These are phyloP conservation scores for Chrysochloris asiatica DNA, from an alignment of 2,113 vertebrate species.

Conservation along the genomic window DNA sequence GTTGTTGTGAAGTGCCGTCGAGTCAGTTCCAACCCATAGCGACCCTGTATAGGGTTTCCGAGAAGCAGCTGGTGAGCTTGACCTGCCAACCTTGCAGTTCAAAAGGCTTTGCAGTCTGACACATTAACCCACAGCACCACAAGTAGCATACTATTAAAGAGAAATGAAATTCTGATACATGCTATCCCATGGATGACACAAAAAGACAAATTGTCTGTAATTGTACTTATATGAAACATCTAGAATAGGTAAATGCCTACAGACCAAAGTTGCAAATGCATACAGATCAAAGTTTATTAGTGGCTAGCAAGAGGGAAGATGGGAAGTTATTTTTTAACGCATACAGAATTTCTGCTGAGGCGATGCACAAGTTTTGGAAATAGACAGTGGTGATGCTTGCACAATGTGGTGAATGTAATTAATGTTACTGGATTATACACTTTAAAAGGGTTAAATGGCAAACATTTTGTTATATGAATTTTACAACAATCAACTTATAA, in stretches of 20 bases:
- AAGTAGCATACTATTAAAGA: background rate
- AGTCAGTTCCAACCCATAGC: too few species aligned
- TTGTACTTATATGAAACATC: background rate
- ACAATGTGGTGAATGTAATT: background rate
- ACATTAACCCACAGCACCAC: too few species aligned
- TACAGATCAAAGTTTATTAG: background rate
- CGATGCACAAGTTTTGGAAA: background rate
- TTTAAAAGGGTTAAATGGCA: background rate
- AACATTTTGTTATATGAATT: background rate
- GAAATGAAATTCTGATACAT: background rate
- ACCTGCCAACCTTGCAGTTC: too few species aligned
- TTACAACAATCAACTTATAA: background rate
- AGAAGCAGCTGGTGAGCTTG: too few species aligned
- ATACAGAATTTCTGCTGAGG: background rate
- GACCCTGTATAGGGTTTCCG: too few species aligned
- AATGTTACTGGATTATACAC: background rate
- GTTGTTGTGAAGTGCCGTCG: too few species aligned
- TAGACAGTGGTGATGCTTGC: background rate
- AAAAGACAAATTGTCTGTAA: background rate
- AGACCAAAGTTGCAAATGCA: background rate
- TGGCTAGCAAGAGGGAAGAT: background rate
- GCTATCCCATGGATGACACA: background rate
- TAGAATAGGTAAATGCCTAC: background rate
- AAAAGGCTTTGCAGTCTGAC: too few species aligned
- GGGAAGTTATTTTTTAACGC: too few species aligned